Evolutionary conservation across 2,797 vertebrate genomes (phyloP), one percentile per base, ranked within the genome.

Genomic region (Moxostoma hubbsi): DNA sequence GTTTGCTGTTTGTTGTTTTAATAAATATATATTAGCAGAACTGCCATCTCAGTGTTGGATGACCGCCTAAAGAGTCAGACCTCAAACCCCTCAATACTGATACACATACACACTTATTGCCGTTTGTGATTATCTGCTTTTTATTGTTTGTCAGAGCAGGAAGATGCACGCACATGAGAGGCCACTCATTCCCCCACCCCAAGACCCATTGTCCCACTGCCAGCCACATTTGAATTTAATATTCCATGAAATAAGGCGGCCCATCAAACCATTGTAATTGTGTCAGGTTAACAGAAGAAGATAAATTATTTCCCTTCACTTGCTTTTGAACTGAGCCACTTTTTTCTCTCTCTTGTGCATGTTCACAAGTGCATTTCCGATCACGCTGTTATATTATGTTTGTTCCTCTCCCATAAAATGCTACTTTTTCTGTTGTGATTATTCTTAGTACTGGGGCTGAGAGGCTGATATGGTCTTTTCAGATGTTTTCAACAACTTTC

Each of bases 211-310:
- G 93, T 96, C 94, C 94, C 95, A 93, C 91, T 95, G 93, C 95
- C 93, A 96, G 95, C 93, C 91, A 91, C 94, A 95, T 97, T 96
- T 96, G 94, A 97, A 97, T 95, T 96, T 97, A 96, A 97, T 97
- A 97, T 97, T 97, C 95, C 96, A 98, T 97, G 96, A 98, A 98
- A 98, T 97, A 97, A 94, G 92, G 91, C 86, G 73, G 89, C 91
- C 91, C 89, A 93, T 93, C 90, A 93, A 95, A 92, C 95, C 93
- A 94, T 94, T 97, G 95, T 97, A 96, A 98, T 98, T 95, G 95
- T 91, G 91, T 96, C 95, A 95, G 95, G 94, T 97, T 97, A 97
- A 96, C 96, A 96, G 94, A 95, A 96, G 95, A 95, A 95, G 94
- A 94, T 94, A 95, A 97, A 97, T 96, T 94, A 95, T 94, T 92